phyloP scores from a whole-genome alignment of 2,888 invertebrate genomes.

The Drosophila villosipedis region DNA sequence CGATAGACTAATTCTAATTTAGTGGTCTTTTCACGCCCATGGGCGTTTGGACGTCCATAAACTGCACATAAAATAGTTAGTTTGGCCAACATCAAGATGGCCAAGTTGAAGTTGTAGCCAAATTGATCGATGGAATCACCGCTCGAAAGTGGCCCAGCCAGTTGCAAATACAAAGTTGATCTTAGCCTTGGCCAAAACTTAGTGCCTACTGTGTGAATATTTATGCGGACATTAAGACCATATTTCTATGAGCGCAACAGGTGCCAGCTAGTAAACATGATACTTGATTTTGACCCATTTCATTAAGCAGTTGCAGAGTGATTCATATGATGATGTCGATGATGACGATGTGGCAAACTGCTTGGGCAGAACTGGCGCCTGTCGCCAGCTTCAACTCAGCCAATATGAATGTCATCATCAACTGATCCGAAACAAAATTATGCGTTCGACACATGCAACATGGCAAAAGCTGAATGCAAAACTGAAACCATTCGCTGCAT shows the following conservation, averaged over 20 bases:
- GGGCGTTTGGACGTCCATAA: slow-evolving; percentile 61
- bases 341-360: slow-evolving; percentile 18
- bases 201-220: slow-evolving; percentile 12
- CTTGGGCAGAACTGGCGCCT: slow-evolving; percentile 59
- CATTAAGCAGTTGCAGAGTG: slow-evolving; percentile 30
- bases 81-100: slow-evolving; percentile 44
- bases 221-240: slow-evolving; percentile 47
- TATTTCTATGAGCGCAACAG: slow-evolving; percentile 55
- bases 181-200: slow-evolving; percentile 4
- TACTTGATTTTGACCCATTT: slow-evolving; percentile 54
- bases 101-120: slow-evolving; percentile 15
- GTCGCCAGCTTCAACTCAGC: slow-evolving; percentile 27
- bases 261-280: slow-evolving; percentile 31
- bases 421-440: slow-evolving; percentile 54
- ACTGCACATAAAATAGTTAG: slow-evolving; percentile 55
- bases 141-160: slow-evolving; percentile 47
- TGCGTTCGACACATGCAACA: slow-evolving; percentile 71
- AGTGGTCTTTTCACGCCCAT: slow-evolving; percentile 49
- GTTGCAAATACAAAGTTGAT: slow-evolving; percentile 39
- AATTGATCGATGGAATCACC: slow-evolving; percentile 70
- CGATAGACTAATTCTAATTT: slow-evolving; percentile 56
- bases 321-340: slow-evolving; percentile 40
- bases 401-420: slow-evolving; percentile 72
- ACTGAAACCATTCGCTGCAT: slow-evolving; percentile 21
- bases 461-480: slow-evolving; percentile 23